Evolutionary conservation across 2,113 vertebrate species (phyloP).

Genomic region (Cyprinodon tularosa): DNA sequence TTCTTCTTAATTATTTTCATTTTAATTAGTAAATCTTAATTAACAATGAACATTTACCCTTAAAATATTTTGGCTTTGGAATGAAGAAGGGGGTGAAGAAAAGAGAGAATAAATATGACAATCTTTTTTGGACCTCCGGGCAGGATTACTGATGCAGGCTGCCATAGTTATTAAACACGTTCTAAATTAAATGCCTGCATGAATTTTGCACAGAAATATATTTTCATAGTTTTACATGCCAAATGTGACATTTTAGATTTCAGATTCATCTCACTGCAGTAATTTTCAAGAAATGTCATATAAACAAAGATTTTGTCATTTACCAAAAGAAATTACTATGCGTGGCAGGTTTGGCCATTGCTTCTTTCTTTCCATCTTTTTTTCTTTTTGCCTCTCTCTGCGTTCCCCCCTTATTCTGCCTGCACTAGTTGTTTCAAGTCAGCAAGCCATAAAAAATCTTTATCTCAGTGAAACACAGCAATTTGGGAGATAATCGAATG

Average conservation of each 20-base stretch:
- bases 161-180: slow-evolving; percentile 98
- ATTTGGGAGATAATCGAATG: slow-evolving; percentile 99
- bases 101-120: slow-evolving; percentile 98
- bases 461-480: slow-evolving; percentile 99
- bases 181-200: slow-evolving; percentile 99
- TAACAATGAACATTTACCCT: slow-evolving; percentile 99
- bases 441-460: slow-evolving; percentile 99
- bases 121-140: slow-evolving; percentile 98
- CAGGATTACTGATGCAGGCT: slow-evolving; percentile 99
- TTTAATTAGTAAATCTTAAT: slow-evolving; percentile 99
- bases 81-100: slow-evolving; percentile 84
- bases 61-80: slow-evolving; percentile 90
- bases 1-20: slow-evolving; percentile 96
- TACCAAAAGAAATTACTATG: slow-evolving; percentile 97
- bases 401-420: slow-evolving; percentile 81
- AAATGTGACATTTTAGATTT: slow-evolving; percentile 99
- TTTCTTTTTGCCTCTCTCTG: slow-evolving; percentile 67
- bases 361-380: slow-evolving; percentile 63
- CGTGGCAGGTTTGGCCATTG: slow-evolving; percentile 92
- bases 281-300: slow-evolving; percentile 97
- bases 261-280: slow-evolving; percentile 93
- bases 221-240: slow-evolving; percentile 99
- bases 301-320: slow-evolving; percentile 99
- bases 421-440: slow-evolving; percentile 98
- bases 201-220: slow-evolving; percentile 99